Conservation (phyloP, 2,797 vertebrate species). For the Ibycter americanus region DNA sequence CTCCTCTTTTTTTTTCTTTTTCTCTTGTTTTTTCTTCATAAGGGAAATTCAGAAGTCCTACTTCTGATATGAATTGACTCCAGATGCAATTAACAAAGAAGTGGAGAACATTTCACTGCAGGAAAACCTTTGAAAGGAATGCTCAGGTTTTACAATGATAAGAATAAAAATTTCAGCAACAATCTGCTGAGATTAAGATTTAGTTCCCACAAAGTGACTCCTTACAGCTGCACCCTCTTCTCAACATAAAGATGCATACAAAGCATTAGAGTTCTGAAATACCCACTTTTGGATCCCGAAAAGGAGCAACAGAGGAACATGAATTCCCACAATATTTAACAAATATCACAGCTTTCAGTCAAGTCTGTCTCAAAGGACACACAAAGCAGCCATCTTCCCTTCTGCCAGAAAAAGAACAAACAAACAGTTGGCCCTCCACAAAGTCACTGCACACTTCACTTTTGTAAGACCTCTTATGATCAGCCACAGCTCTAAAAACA, state of each 20-base stretch:
- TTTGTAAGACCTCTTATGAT: not conserved
- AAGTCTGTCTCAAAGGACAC: not conserved
- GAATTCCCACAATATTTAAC: not conserved
- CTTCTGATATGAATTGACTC: not conserved
- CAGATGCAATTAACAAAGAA: conserved; percentile 12
- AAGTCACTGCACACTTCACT: not conserved
- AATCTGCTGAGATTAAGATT: not conserved
- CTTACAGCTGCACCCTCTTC: not conserved
- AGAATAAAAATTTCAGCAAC: not conserved
- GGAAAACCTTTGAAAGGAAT: not conserved
- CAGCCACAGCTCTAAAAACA: not conserved
- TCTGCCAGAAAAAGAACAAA: not conserved
- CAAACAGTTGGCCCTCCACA: not conserved
- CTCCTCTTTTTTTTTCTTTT: not conserved
- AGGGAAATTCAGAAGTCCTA: not conserved
- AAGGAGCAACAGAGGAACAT: not conserved
- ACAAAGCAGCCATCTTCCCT: not conserved
- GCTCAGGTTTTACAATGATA: not conserved
- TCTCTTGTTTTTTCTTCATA: not conserved
- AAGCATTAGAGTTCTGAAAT: not conserved
- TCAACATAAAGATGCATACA: not conserved
- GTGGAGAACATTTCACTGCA: not conserved
- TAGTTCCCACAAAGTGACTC: not conserved
- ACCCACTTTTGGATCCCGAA: not conserved
- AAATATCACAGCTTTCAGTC: not conserved